Conservation (phyloP, 1,140 invertebrate species). For the Periplaneta americana region DNA sequence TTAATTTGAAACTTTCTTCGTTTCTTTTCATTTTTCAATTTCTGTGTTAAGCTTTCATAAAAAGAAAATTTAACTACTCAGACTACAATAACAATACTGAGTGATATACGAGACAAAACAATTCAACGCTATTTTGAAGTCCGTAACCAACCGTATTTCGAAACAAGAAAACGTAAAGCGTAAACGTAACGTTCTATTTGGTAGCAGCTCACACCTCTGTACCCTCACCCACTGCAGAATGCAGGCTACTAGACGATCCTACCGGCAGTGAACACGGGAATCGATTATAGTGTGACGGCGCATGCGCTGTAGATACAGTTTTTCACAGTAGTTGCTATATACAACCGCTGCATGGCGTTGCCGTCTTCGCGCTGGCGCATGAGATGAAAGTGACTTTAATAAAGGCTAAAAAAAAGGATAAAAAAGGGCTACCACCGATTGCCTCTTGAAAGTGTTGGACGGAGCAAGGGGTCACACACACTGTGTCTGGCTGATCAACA, state of each 20-base stretch:
- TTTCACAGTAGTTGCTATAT: neutral
- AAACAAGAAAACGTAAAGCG: too few species aligned
- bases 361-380: neutral
- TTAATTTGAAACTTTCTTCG: too few species aligned
- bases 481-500: neutral
- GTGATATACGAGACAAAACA: too few species aligned
- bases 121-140: too few species aligned
- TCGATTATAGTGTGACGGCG: neutral
- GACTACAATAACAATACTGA: too few species aligned
- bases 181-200: too few species aligned
- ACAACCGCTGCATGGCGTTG: neutral
- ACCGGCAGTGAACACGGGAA: neutral
- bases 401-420: neutral
- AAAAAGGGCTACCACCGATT: neutral
- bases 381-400: neutral
- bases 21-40: too few species aligned
- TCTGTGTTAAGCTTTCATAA: too few species aligned
- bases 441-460: neutral
- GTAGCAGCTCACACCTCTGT: too few species aligned
- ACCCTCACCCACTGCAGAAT: neutral
- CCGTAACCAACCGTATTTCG: too few species aligned
- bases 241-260: neutral
- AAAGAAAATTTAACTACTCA: too few species aligned
- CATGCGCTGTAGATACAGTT: neutral
- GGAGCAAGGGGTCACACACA: neutral